Percentiles rank a stretch among this genome's conserved stretches.
phyloP scores from a whole-genome alignment of 1,140 invertebrate species.

The Teleogryllus occipitalis region DNA sequence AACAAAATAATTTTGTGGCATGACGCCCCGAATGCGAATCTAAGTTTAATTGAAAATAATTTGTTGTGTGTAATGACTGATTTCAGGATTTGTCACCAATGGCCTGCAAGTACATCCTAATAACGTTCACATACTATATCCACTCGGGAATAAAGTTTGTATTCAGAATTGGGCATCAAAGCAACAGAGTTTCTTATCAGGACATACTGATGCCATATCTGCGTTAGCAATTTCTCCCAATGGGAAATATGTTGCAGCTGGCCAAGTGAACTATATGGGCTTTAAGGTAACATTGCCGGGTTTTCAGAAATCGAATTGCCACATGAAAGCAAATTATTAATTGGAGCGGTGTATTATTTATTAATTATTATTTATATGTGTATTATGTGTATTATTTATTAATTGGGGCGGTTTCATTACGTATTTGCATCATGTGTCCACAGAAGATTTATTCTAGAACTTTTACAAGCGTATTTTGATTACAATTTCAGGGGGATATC shows the following conservation, averaged over 20 bases:
- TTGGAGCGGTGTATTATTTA: too few relatives aligned
- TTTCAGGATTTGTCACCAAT: neutral
- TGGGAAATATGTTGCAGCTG: conserved; percentile 76
- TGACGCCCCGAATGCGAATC: too few relatives aligned
- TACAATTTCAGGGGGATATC: too few relatives aligned
- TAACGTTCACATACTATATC: conserved; percentile 66
- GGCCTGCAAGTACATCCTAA: conserved; percentile 72
- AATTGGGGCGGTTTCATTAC: too few relatives aligned
- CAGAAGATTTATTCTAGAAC: too few relatives aligned
- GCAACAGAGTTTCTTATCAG: conserved; percentile 66
- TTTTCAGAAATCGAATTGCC: too few relatives aligned
- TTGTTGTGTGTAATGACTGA: neutral
- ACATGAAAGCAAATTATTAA: neutral
- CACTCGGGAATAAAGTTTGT: conserved; percentile 75
- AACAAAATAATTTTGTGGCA: too few relatives aligned
- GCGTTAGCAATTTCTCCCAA: conserved; percentile 67
- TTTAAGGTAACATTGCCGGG: conserved; percentile 55
- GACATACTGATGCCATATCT: conserved; percentile 77
- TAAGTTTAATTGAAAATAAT: too few relatives aligned
- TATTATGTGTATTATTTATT: too few relatives aligned
- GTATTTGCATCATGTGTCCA: too few relatives aligned
- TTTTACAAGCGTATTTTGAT: too few relatives aligned
- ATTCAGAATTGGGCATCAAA: conserved; percentile 64
- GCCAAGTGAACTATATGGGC: conserved; percentile 82
- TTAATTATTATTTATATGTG: too few relatives aligned